These are phyloP conservation scores for Dolichopus griseipennis DNA, from an alignment of 2,888 invertebrate species.

Conservation along the genomic window DNA sequence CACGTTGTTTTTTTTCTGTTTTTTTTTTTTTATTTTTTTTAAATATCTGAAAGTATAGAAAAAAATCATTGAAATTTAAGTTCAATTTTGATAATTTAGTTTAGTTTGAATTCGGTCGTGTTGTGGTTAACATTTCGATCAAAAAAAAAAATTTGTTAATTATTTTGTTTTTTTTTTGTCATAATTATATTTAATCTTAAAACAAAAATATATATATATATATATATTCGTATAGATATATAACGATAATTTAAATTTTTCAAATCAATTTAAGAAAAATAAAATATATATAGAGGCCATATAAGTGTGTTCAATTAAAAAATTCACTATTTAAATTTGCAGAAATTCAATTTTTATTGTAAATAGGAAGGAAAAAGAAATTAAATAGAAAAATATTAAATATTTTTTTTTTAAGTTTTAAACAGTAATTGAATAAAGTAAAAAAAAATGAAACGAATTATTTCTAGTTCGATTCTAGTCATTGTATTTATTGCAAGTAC, in stretches of 20 bases:
- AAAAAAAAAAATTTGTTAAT: too few relatives aligned
- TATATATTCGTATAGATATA: background rate
- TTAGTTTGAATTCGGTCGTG: slow-evolving; percentile 6
- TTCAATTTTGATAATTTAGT: background rate
- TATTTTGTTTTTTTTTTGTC: too few relatives aligned
- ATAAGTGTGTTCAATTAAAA: too few relatives aligned
- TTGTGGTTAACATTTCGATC: background rate
- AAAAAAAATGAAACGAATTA: slow-evolving; percentile 27
- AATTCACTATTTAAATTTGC: too few relatives aligned
- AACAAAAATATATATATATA: background rate
- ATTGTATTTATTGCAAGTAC: background rate
- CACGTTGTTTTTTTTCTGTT: too few relatives aligned
- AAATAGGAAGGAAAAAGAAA: background rate
- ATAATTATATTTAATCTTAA: background rate
- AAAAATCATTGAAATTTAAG: background rate
- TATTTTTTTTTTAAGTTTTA: background rate
- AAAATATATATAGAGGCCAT: too few relatives aligned
- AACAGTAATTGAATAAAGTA: background rate
- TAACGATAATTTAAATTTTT: background rate
- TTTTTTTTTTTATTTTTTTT: too few relatives aligned
- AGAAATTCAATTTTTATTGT: too few relatives aligned
- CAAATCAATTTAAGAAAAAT: too few relatives aligned
- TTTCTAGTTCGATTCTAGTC: slow-evolving; percentile 27
- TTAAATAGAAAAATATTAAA: background rate
- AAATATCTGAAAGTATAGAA: background rate